Evolutionary conservation across 1,140 invertebrate genomes (phyloP), one percentile per base, ranked within the genome.

Genomic region (Matsumurasca onukii): DNA sequence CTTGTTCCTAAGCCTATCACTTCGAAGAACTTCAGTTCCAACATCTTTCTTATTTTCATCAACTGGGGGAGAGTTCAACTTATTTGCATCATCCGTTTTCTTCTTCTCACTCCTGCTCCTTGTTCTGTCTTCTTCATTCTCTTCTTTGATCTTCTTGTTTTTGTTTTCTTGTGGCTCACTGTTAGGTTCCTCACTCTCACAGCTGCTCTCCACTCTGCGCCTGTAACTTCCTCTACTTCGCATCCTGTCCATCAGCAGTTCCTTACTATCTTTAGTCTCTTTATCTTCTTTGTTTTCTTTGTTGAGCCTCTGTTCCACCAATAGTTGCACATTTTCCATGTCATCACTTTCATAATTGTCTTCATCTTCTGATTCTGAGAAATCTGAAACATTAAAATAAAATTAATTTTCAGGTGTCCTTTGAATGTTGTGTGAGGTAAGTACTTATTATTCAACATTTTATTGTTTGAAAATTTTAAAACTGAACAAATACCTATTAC

Each of bases 301-400:
- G 24, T 27, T 22, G 55, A 27, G 24, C 22, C 30, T 24, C 13
- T 12, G 25, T 27, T 12, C 3, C 5, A 12, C 20, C 49, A 9
- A 9, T 9, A 39, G 5, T 52, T 15, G 49, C n/a, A n/a, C n/a
- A n/a, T n/a, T n/a, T n/a, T n/a, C n/a, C n/a, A n/a, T n/a, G 22
- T 52, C 55, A 31, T 76, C 77, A 68, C 72, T 75, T 45, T 76
- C 74, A 66, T 73, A 74, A 22, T 82, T 82, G 12, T 66, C 66
- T 5, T 83, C 82, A 68, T 77, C 83, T 59, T 84, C 83, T 0
- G 81, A 81, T 20, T 76, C 77, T 39, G 74, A 74, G 31, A 73
- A 70, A 71, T 74, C 66, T 71, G 67, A 39, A 48, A 68, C 5
- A 59, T 17, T 30, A 24, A 67, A 39, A 30, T 31, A 57, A 67